Conservation (phyloP, 1,140 invertebrate species). For the Apocrypta bakeri region DNA sequence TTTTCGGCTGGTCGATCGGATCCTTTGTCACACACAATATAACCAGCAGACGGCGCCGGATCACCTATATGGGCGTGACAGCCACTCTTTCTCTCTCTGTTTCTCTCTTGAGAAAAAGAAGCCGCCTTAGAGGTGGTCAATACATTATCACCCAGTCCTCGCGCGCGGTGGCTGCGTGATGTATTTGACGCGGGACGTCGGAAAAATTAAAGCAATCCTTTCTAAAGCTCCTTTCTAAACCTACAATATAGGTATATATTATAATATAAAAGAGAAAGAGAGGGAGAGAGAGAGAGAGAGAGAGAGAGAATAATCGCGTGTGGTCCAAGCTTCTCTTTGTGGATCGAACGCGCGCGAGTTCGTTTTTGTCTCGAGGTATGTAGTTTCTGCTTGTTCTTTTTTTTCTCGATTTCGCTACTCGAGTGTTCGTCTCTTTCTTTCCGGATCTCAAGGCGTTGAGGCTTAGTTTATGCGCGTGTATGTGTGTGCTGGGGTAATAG, state of each 20-base stretch:
- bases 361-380: conserved; percentile 17
- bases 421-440: conserved; percentile 38
- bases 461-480: conserved; percentile 18
- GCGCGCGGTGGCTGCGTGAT: conserved; percentile 59
- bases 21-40: background rate
- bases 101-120: background rate
- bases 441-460: conserved; percentile 25
- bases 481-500: conserved; percentile 65
- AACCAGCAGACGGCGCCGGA: background rate
- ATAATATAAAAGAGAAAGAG: conserved; percentile 50
- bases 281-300: conserved; percentile 43
- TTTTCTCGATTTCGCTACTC: conserved; percentile 12
- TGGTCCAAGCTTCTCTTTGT: conserved; percentile 34
- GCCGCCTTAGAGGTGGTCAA: conserved; percentile 54
- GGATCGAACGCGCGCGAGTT: conserved; percentile 5
- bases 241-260: background rate
- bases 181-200: conserved; percentile 69
- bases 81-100: background rate
- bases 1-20: background rate
- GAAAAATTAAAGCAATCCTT: conserved; percentile 73
- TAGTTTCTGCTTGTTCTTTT: conserved; percentile 23
- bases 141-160: conserved; percentile 60
- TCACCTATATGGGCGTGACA: background rate
- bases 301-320: conserved; percentile 43
- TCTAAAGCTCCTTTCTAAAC: conserved; percentile 55